Base-by-base conservation (phyloP, 2,888 invertebrate genomes). In the Cepaea hortensis region DNA sequence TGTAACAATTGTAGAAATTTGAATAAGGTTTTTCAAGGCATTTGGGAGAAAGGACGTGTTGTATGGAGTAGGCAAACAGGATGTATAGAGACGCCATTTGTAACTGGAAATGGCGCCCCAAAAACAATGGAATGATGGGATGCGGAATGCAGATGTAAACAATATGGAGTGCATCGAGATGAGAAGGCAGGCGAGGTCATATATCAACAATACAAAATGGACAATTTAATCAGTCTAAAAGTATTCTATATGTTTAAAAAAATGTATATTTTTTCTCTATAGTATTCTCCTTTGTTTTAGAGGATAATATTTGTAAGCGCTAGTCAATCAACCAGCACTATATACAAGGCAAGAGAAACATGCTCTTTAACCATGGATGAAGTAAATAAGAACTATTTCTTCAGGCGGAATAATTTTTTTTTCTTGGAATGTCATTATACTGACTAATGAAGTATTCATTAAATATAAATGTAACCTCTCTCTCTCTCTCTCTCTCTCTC, bases 41-140 rank as follows among this genome's bases (percentile, higher is more conserved):
- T 35, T 50, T 13, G 4, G 35, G 72, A 46, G 35, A 70, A 13
- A 68, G 73, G 82, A 82, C 82, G 82, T 55, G 20, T 70, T 46
- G 50, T 11, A 61, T 46, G 62, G 5, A 62, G 23, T 55, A 79
- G 79, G 62, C 79, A 79, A 62, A 6, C 23, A 62, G 13, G 23
- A 35, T 79, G 13, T 11, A 23, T n/a, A 75, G 55, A 46, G 18
- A 61, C 79, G 62, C 35, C 79, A 62, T 79, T 23, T 23, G 23
- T 35, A 79, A 79, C 62, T 11, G 23, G 79, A 79, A 61, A 61
- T 61, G 55, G 62, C 79, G 62, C 62, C 23, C 23, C 23, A 35
- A 62, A 6, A 79, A 79, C 79, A 79, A 79, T 79, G 79, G 79
- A 79, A 79, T 79, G 79, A 62, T 79, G 79, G 62, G 79, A 61